These are phyloP conservation scores for western clawed frog (Xenopus tropicalis) DNA, from an alignment of 2,113 vertebrate species.

Conservation along the genomic window DNA sequence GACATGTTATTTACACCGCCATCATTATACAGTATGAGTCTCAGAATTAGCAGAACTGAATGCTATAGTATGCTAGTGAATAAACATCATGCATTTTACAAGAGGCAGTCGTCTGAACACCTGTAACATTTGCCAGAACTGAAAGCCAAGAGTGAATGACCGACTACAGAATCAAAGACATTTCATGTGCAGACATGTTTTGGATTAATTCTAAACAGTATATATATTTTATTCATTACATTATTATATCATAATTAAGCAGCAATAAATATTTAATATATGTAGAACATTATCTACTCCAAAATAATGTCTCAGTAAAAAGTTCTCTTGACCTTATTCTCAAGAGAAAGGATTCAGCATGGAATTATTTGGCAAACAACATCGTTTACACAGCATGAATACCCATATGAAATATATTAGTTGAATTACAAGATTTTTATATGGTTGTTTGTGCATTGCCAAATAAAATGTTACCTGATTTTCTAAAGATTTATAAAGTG, in stretches of 20 bases:
- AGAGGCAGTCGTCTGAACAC: background rate
- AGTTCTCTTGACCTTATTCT: background rate
- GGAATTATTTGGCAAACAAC: slow-evolving; percentile 7
- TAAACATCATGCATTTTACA: background rate
- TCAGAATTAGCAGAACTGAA: slow-evolving; percentile 4
- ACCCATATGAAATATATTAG: slow-evolving; percentile 5
- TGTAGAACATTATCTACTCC: background rate
- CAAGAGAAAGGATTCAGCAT: background rate
- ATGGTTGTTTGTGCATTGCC: slow-evolving; percentile 1
- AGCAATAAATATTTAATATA: slow-evolving; percentile 14
- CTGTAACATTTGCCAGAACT: slow-evolving; percentile 1
- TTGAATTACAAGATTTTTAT: slow-evolving; percentile 2
- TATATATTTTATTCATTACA: slow-evolving; percentile 4
- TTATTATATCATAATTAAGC: slow-evolving; percentile 1
- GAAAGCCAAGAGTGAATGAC: background rate
- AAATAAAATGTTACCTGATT: background rate
- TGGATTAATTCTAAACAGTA: background rate
- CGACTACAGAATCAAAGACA: background rate
- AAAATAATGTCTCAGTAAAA: slow-evolving; percentile 2
- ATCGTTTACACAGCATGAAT: background rate
- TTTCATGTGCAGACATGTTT: background rate
- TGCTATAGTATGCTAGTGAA: background rate
- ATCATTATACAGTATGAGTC: slow-evolving; percentile 1
- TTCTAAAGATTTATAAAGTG: background rate
- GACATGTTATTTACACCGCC: slow-evolving; percentile 9